Base-by-base conservation (phyloP, 2,113 vertebrate genomes). In the Chiloscyllium plagiosum region DNA sequence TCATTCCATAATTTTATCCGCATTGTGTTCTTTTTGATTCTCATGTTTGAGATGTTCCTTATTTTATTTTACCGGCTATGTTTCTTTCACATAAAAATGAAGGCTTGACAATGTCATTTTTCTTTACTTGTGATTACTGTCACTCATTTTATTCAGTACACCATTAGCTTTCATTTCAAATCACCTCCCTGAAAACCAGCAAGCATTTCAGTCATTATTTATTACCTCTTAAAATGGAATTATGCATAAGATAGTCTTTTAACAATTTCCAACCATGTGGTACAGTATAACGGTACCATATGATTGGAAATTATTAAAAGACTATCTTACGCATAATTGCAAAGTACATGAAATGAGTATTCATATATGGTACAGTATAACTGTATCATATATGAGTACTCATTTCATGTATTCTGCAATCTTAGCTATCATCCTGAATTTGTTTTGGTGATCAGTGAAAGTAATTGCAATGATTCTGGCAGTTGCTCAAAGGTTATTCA, bases 221-320 rank as follows among this genome's bases (percentile, higher is more conserved):
- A 61, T 90, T 90, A 33, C 56, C 87, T 90, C 56, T 90, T 26
- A 94, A 94, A 69, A 94, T 69, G n/a, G 93, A 94, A 69, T 69
- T 94, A 42, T 94, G 37, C n/a, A 69, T 42, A 70, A 70, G 93
- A 70, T 70, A 26, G 66, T 42, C 66, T 94, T 94, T 94, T 61
- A 69, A 10, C 66, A 70, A 94, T 70, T 22, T 70, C 52, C 61
- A 22, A 47, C 42, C 92, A 94, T 68, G 12, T 69, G 92, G 65
- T 22, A 26, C 65, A 65, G 52, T 61, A 37, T 42, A 94, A 94
- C 0, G 42, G 42, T 47, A 47, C 42, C 42, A 47, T 47, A 47
- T 47, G 42, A 47, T 47, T 47, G 42, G 42, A 47, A 47, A 47
- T 47, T 47, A 47, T 47, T 47, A 47, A 47, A 47, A 47, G 42